A percentile compares a stretch with the other conserved stretches of the same genome.
Evolutionary conservation across 2,797 vertebrate genomes (phyloP).

Genomic region (Semotilus atromaculatus): DNA sequence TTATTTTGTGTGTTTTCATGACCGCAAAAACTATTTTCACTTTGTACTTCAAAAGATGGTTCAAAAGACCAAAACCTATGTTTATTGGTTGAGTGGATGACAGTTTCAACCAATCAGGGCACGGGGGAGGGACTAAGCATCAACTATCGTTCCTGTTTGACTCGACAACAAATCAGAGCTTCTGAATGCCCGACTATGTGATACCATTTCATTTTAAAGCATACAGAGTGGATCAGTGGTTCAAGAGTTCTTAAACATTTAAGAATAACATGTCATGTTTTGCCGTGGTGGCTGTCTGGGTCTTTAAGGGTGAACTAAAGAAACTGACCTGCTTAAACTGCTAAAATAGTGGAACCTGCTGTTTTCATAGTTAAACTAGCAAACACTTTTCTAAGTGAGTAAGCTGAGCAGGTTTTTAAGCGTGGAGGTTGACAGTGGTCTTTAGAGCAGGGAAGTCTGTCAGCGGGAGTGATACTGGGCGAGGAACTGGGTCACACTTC

Average conservation of each 20-base stretch:
- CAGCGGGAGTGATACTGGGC: background rate
- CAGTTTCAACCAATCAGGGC: too few relatives aligned
- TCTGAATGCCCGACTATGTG: background rate
- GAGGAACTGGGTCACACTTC: conserved; percentile 31
- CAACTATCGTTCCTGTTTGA: too few relatives aligned
- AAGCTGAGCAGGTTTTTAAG: background rate
- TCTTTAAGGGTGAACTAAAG: background rate
- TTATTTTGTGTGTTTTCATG: background rate
- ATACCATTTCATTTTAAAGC: background rate
- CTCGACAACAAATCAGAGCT: background rate
- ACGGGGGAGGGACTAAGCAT: too few relatives aligned
- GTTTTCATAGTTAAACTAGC: background rate
- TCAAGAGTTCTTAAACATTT: background rate
- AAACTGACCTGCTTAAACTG: background rate
- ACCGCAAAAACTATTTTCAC: too few relatives aligned
- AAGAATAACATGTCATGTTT: background rate
- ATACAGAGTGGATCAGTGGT: background rate
- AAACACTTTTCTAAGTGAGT: background rate
- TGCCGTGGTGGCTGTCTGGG: background rate
- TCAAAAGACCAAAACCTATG: background rate
- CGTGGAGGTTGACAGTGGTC: background rate
- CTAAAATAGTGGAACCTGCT: background rate
- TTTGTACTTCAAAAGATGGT: background rate
- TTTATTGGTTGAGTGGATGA: background rate
- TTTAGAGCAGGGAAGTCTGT: background rate